Conservation (phyloP, 2,888 invertebrate species). For the Biston betularia region DNA sequence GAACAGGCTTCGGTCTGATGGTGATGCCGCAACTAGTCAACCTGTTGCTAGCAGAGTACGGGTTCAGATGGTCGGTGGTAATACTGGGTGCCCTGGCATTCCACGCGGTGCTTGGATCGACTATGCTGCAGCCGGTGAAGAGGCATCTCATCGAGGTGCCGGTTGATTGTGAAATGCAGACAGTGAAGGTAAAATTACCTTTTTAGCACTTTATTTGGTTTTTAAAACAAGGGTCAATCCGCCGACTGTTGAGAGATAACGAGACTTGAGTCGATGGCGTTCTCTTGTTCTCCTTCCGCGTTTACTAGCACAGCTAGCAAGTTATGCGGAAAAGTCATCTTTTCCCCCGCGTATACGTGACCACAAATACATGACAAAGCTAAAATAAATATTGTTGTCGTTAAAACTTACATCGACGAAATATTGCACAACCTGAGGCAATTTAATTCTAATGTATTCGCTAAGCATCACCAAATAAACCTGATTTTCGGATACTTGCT, state of each 20-base stretch:
- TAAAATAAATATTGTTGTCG: not conserved
- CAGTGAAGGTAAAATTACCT: conserved; percentile 67
- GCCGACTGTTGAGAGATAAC: too few relatives aligned
- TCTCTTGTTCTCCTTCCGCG: too few relatives aligned
- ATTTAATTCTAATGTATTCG: not conserved
- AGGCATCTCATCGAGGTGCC: conserved; percentile 88
- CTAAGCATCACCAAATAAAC: not conserved
- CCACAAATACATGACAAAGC: too few relatives aligned
- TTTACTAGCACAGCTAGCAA: too few relatives aligned
- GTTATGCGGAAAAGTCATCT: too few relatives aligned
- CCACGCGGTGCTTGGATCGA: conserved; percentile 89
- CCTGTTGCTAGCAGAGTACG: conserved; percentile 87
- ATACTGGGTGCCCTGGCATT: conserved; percentile 89
- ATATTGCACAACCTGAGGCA: not conserved
- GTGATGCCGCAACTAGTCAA: conserved; percentile 92
- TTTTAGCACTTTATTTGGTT: not conserved
- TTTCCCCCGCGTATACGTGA: too few relatives aligned
- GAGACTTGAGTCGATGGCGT: too few relatives aligned
- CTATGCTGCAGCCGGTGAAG: conserved; percentile 89
- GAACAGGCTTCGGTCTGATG: conserved; percentile 92
- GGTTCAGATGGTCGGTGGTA: conserved; percentile 89
- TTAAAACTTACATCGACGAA: not conserved
- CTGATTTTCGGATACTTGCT: not conserved
- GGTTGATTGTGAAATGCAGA: conserved; percentile 83
- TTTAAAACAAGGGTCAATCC: not conserved